Base-by-base conservation (phyloP, 1,140 invertebrate genomes). In the Tetramorium parvispinum region DNA sequence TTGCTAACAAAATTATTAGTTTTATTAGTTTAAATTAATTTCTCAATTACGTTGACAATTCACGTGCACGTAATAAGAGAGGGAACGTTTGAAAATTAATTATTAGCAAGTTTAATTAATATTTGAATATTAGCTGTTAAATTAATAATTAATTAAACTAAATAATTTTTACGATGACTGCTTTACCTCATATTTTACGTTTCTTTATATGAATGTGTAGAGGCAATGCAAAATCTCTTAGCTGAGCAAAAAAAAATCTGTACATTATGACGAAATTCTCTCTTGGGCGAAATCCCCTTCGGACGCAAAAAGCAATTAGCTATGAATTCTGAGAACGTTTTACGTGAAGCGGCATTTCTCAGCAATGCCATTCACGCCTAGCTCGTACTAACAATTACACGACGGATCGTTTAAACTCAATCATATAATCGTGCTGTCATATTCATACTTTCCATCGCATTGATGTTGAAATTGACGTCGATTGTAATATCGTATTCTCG, bases 91-190 rank as follows among this genome's bases (percentile, higher is more conserved):
- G 37, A 66, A 63, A 40, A 40, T 8, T n/a, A 51, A 70, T 70
- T 71, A n/a, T 71, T 53, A n/a, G n/a, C n/a, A 53, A 70, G 51
- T 70, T n/a, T 51, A 70, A 70, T 68, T 46, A 24, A 68, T 68
- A 68, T 61, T 61, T 27, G 24, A 61, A 61, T 27, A 51, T 18
- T 51, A 8, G 2, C 13, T 24, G 24, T 66, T 43, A 43, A 21
- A 46, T 11, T 46, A 46, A 46, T 46, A 46, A 13, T 46, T 46
- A 46, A 43, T 10, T 46, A 46, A n/a, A 43, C 6, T 46, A 21
- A 24, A 13, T 37, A 63, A 46, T 46, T n/a, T 16, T 27, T 63
- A 8, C 55, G 10, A 46, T 16, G 8, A 63, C 37, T 32, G 59
- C 2, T 21, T 65, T 66, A 65, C 11, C 3, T 16, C 24, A 8